Conservation (phyloP, 2,888 invertebrate genomes). For the Acholoe squamosa region DNA sequence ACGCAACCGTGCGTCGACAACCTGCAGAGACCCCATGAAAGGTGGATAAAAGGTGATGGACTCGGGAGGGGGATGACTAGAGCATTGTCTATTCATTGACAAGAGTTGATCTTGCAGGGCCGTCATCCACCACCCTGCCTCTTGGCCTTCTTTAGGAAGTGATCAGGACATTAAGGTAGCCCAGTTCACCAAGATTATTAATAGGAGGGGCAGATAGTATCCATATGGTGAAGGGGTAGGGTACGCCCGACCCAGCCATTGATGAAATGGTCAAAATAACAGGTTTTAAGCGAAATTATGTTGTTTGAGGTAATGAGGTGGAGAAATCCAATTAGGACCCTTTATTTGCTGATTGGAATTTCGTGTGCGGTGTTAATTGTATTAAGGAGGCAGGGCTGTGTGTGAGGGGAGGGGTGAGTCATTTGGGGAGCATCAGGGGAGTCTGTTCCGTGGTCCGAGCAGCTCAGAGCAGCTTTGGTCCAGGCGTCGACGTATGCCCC, state of each 20-base stretch:
- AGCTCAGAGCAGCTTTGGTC: not conserved
- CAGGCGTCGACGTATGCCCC: constrained; percentile 18
- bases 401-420: constrained; percentile 41
- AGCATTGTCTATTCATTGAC: constrained; percentile 38
- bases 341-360: constrained; percentile 63
- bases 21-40: not conserved
- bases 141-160: not conserved
- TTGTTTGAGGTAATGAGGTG: constrained; percentile 58
- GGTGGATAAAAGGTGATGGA: not conserved
- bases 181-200: not conserved
- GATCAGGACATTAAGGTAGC: not conserved
- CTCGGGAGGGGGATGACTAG: not conserved
- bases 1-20: not conserved
- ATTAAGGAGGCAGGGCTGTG: constrained; percentile 28
- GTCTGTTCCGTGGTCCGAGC: not conserved
- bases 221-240: not conserved
- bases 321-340: constrained; percentile 57
- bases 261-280: constrained; percentile 42
- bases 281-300: constrained; percentile 58
- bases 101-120: not conserved
- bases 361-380: constrained; percentile 54
- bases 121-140: not conserved
- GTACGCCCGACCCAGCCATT: not conserved
- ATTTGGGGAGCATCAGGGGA: not conserved
- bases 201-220: not conserved